Conservation (phyloP, 2,888 invertebrate species). For the Catotricha subobsoleta region DNA sequence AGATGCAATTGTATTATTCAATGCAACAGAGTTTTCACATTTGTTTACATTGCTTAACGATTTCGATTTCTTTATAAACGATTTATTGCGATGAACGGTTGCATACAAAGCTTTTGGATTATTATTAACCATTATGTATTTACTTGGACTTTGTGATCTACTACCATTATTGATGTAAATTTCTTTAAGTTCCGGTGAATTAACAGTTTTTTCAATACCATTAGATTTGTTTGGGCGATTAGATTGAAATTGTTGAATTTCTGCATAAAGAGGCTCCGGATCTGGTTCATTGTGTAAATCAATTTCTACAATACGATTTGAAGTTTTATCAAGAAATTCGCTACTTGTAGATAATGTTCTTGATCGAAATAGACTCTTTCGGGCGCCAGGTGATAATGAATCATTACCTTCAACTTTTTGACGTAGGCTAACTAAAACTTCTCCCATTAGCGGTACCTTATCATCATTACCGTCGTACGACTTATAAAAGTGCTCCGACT, state of each 20-base stretch:
- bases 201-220: background rate
- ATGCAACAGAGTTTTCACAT: too few species aligned
- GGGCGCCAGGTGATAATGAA: background rate
- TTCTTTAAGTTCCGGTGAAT: background rate
- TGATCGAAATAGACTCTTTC: constrained; percentile 1
- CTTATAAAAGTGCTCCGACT: constrained; percentile 1
- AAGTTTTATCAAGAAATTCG: background rate
- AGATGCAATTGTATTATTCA: too few species aligned
- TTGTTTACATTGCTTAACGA: too few species aligned
- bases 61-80: too few species aligned
- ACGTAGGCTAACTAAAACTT: constrained; percentile 7
- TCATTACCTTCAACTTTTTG: constrained; percentile 2
- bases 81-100: background rate
- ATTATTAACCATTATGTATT: constrained; percentile 10
- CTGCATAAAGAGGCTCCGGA: constrained; percentile 12
- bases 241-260: background rate
- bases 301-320: constrained; percentile 1
- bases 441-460: constrained; percentile 7
- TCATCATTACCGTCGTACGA: constrained; percentile 4
- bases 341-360: constrained; percentile 4
- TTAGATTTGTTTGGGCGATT: background rate
- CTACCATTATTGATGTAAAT: background rate
- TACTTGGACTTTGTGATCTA: background rate
- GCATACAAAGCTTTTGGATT: constrained; percentile 19
- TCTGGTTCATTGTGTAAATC: constrained; percentile 16